These are phyloP conservation scores for Harpagoxenus sublaevis DNA, from an alignment of 2,888 invertebrate genomes.

Conservation along the genomic window DNA sequence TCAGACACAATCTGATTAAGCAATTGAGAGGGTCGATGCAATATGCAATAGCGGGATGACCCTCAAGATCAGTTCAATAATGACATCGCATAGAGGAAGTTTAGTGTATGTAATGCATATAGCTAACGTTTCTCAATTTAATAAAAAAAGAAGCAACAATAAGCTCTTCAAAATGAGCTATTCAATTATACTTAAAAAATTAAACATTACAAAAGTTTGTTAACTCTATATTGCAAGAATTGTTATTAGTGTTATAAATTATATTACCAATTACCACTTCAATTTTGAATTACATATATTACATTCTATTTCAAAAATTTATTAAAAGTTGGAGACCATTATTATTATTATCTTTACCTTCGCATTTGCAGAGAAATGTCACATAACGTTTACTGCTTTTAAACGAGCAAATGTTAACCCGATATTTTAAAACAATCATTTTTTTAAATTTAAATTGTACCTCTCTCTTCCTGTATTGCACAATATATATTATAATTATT, in stretches of 20 bases:
- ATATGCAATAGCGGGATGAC: slow-evolving; percentile 41
- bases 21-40: slow-evolving; percentile 36
- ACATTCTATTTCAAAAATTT: not conserved
- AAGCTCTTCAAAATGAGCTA: not conserved
- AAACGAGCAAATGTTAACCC: no score
- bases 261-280: not conserved
- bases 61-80: slow-evolving; percentile 50
- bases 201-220: not conserved
- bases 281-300: not conserved
- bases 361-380: not conserved
- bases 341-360: not conserved
- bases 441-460: not conserved
- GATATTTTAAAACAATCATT: not conserved
- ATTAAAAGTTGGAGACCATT: not conserved
- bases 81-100: slow-evolving; percentile 23
- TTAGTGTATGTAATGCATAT: not conserved
- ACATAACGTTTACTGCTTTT: not conserved
- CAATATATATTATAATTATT: not conserved
- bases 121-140: not conserved
- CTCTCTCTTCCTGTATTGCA: not conserved
- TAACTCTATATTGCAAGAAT: not conserved
- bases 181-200: not conserved
- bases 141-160: not conserved
- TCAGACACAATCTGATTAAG: slow-evolving; percentile 51
- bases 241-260: not conserved